Conservation (phyloP, 2,113 vertebrate genomes). For the Arvicanthis niloticus region DNA sequence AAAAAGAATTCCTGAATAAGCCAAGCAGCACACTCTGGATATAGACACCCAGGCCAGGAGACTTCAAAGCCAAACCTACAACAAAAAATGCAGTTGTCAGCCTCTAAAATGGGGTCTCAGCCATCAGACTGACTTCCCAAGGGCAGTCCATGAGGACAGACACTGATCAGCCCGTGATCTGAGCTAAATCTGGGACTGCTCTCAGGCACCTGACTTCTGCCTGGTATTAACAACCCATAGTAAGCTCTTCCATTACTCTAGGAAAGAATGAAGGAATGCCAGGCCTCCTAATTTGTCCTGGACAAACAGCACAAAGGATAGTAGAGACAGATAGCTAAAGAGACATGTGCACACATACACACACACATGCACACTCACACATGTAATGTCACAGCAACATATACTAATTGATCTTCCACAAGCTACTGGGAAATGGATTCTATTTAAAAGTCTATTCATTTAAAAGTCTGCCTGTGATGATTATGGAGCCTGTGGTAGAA, state of each 20-base stretch:
- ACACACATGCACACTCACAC: background rate
- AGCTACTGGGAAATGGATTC: no score
- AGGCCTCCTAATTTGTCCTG: constrained; percentile 30
- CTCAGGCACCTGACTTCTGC: constrained; percentile 66
- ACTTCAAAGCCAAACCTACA: no score
- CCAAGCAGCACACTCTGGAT: no score
- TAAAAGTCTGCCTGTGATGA: no score
- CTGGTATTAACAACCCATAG: constrained; percentile 51
- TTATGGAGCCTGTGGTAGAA: no score
- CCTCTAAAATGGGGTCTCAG: background rate
- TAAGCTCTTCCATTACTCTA: constrained; percentile 46
- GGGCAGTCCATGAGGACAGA: constrained; percentile 28
- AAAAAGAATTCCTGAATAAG: no score
- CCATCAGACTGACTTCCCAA: constrained; percentile 30
- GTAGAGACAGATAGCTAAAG: background rate
- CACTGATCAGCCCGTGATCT: background rate
- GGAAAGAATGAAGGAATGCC: constrained; percentile 62
- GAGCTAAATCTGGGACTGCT: constrained; percentile 36
- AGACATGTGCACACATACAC: background rate
- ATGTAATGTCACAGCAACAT: background rate
- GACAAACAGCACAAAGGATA: background rate
- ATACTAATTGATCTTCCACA: no score
- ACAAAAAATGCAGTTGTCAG: no score
- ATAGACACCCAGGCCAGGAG: no score
- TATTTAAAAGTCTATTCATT: no score